Percentiles rank a stretch among this genome's conserved stretches.
phyloP scores from a whole-genome alignment of 2,888 invertebrate species.

The Strigamia transsilvanica region DNA sequence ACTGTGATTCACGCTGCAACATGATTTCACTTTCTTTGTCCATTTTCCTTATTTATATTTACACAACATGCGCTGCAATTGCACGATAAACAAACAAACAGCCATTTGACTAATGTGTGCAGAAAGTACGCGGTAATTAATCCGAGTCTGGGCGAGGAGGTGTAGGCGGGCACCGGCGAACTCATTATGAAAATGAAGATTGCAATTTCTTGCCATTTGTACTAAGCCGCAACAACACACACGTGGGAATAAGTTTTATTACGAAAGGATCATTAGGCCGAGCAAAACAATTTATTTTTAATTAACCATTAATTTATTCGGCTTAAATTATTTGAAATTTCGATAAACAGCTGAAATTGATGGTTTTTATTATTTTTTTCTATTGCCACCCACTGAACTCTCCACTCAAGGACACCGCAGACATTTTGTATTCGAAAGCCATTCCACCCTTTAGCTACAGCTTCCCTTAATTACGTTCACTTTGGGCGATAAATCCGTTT shows the following conservation, averaged over 20 bases:
- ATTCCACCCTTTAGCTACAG: no score
- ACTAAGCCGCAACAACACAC: neutral
- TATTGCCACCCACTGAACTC: no score
- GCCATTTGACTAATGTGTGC: neutral
- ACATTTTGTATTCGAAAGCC: no score
- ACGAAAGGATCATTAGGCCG: neutral
- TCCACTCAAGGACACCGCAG: no score
- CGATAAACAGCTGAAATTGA: no score
- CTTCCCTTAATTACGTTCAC: neutral
- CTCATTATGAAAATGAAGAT: slow-evolving; percentile 6
- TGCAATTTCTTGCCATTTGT: slow-evolving; percentile 4
- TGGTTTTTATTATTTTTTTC: no score
- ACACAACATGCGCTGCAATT: no score
- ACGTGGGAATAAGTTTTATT: slow-evolving; percentile 4
- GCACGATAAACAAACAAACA: neutral
- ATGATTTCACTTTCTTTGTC: neutral
- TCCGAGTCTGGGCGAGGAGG: neutral
- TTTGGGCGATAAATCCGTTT: neutral
- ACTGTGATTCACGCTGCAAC: neutral
- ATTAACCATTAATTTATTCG: neutral
- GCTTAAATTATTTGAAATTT: no score
- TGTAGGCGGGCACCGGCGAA: neutral
- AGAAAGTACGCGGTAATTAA: neutral
- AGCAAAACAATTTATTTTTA: slow-evolving; percentile 14
- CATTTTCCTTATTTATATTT: neutral